These are phyloP conservation scores for Drosophila niveifrons DNA, from an alignment of 2,888 invertebrate species.

Conservation along the genomic window DNA sequence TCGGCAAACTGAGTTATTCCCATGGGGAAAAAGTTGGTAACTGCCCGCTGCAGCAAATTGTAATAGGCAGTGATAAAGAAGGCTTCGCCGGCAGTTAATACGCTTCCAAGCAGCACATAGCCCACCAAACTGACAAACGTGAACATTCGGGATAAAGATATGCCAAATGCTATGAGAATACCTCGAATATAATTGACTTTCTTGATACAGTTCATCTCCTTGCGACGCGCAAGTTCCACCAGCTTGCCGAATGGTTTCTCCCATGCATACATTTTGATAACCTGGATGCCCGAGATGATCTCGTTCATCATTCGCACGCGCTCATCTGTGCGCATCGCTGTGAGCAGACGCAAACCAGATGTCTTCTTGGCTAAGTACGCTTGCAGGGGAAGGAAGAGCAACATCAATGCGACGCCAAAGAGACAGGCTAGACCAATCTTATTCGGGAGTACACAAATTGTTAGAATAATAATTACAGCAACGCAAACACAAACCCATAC, in stretches of 20 bases:
- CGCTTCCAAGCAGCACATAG: conserved; percentile 89
- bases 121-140: conserved; percentile 93
- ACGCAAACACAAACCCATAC: conserved; percentile 72
- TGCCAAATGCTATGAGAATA: conserved; percentile 91
- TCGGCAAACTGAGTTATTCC: conserved; percentile 89
- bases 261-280: conserved; percentile 98
- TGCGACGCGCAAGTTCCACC: conserved; percentile 88
- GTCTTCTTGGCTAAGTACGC: conserved; percentile 91
- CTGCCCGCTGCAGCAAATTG: conserved; percentile 92
- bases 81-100: conserved; percentile 92
- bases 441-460: background rate
- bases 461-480: background rate
- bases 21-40: conserved; percentile 94
- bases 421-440: conserved; percentile 87
- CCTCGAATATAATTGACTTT: conserved; percentile 91
- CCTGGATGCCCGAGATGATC: conserved; percentile 93
- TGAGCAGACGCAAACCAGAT: conserved; percentile 87
- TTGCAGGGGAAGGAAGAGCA: conserved; percentile 91
- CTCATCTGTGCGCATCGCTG: conserved; percentile 94
- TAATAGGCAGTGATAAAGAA: conserved; percentile 95
- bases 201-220: conserved; percentile 88
- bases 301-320: conserved; percentile 96
- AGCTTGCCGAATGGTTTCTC: conserved; percentile 93
- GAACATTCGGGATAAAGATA: conserved; percentile 94
- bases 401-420: conserved; percentile 87